These are phyloP conservation scores for Cardiocondyla obscurior DNA, from an alignment of 1,140 invertebrate genomes.

Conservation along the genomic window DNA sequence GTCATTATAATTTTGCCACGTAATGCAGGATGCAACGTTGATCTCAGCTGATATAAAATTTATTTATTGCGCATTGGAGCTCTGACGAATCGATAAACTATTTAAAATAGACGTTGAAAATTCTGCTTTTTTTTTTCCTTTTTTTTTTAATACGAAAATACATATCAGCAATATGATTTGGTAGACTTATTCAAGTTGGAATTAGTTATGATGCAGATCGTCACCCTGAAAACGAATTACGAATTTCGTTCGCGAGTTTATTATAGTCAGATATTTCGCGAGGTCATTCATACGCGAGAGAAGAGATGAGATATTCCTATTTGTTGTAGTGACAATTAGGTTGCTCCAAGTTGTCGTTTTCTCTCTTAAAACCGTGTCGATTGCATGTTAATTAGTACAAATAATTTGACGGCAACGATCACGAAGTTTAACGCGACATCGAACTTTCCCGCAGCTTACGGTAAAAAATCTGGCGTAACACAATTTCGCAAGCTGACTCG, in stretches of 20 bases:
- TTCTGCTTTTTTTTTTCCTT: background rate
- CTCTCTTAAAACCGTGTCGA: background rate
- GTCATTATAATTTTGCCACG: background rate
- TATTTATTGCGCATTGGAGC: background rate
- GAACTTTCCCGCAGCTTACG: background rate
- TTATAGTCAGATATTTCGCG: background rate
- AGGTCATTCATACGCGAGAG: background rate
- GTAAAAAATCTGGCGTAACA: slow-evolving; percentile 31
- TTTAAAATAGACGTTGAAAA: too few species aligned
- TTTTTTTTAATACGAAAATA: background rate
- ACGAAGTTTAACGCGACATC: background rate
- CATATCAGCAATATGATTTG: slow-evolving; percentile 43
- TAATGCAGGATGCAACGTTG: background rate
- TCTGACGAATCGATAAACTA: too few species aligned
- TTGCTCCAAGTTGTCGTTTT: background rate
- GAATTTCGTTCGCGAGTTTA: background rate
- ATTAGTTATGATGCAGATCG: slow-evolving; percentile 4
- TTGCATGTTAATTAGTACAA: background rate
- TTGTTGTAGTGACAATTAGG: background rate
- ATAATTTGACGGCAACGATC: background rate
- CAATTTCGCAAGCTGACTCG: slow-evolving; percentile 58
- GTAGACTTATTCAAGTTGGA: slow-evolving; percentile 3
- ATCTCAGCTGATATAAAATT: background rate
- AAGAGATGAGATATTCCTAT: background rate
- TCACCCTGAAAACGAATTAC: slow-evolving; percentile 26